Conservation (phyloP, 2,888 invertebrate genomes). For the Tuberolachnus salignus region DNA sequence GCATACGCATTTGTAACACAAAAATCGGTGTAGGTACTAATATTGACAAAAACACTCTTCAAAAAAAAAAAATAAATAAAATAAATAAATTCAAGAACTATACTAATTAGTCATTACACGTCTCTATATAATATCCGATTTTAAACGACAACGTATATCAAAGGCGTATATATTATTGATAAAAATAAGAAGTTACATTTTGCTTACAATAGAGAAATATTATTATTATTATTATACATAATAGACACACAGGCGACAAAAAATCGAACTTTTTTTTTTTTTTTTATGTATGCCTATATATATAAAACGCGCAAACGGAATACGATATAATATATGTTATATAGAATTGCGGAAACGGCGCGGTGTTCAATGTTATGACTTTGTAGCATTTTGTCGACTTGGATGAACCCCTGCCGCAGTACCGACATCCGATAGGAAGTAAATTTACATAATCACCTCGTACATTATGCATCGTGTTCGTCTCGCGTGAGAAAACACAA, state of each 20-base stretch:
- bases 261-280: slow-evolving; percentile 4
- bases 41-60: too few relatives aligned
- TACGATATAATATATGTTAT: neutral
- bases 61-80: too few relatives aligned
- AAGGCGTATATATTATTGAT: neutral
- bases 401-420: neutral
- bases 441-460: slow-evolving; percentile 48
- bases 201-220: neutral
- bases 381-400: slow-evolving; percentile 35
- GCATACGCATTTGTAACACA: too few relatives aligned
- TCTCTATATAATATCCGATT: too few relatives aligned
- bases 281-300: too few relatives aligned
- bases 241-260: neutral
- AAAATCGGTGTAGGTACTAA: too few relatives aligned
- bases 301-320: neutral
- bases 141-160: neutral
- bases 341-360: slow-evolving; percentile 2
- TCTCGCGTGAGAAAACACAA: slow-evolving; percentile 29
- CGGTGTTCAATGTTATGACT: slow-evolving; percentile 22
- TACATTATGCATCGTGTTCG: slow-evolving; percentile 35
- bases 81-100: too few relatives aligned
- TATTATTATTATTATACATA: neutral
- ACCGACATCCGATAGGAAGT: slow-evolving; percentile 11
- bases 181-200: neutral
- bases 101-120: too few relatives aligned